Percentiles rank a stretch among this genome's conserved stretches.
These are phyloP conservation scores for Cirrhinus molitorella DNA, from an alignment of 2,797 vertebrate genomes.

Conservation along the genomic window DNA sequence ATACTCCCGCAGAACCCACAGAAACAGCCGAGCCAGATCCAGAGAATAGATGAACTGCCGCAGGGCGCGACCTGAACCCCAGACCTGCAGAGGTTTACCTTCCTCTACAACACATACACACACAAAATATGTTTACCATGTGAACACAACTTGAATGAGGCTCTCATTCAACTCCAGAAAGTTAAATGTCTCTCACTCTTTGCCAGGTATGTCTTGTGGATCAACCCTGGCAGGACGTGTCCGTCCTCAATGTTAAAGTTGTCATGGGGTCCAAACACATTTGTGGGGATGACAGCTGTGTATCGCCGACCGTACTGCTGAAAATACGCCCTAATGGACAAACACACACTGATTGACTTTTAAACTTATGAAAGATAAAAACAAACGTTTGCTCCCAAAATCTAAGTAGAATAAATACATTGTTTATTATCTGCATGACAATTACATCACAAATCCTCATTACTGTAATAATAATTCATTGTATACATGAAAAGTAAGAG, in stretches of 20 bases:
- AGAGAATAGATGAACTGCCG: constrained; percentile 96
- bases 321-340: constrained; percentile 79
- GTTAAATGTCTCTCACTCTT: constrained; percentile 53
- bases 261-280: constrained; percentile 85
- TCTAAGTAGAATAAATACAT: no score
- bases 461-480: no score
- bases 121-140: not conserved
- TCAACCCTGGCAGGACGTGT: constrained; percentile 85
- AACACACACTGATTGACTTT: constrained; percentile 49
- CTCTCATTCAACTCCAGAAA: no score
- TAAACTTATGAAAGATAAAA: no score
- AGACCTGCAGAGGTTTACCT: constrained; percentile 81
- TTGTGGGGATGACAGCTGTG: constrained; percentile 88
- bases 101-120: constrained; percentile 75
- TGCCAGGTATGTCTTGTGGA: constrained; percentile 83
- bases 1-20: constrained; percentile 94
- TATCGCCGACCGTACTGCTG: constrained; percentile 81
- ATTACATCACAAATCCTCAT: no score
- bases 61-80: constrained; percentile 90
- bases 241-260: constrained; percentile 88
- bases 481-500: no score
- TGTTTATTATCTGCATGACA: no score
- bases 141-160: not conserved
- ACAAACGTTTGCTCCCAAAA: no score
- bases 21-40: constrained; percentile 91